Percentiles rank a stretch among this genome's conserved stretches.
These are phyloP conservation scores for Calosoma granatense DNA, from an alignment of 1,140 invertebrate genomes.

Conservation along the genomic window DNA sequence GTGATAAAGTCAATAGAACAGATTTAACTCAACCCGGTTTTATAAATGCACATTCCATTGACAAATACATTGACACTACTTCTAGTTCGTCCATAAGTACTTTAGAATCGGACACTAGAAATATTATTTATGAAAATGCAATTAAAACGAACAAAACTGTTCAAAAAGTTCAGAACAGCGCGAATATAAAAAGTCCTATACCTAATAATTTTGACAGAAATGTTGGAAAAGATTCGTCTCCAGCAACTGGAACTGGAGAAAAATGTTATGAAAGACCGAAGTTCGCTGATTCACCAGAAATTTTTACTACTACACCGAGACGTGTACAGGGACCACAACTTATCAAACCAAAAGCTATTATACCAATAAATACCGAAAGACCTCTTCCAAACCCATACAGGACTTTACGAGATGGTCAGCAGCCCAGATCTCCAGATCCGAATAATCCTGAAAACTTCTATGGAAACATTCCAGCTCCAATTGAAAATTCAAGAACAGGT, in stretches of 20 bases:
- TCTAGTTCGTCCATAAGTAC: constrained; percentile 26
- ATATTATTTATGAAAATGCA: constrained; percentile 1
- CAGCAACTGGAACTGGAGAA: not conserved
- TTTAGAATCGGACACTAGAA: constrained; percentile 20
- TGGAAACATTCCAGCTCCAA: not conserved
- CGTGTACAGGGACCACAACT: constrained; percentile 25
- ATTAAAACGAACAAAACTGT: not conserved
- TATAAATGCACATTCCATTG: constrained; percentile 20
- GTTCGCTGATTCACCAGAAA: constrained; percentile 11
- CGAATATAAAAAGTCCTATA: not conserved
- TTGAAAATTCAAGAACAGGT: too few species aligned
- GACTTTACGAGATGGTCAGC: not conserved
- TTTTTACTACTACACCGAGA: constrained; percentile 23
- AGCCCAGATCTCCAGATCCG: not conserved
- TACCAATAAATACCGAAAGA: constrained; percentile 31
- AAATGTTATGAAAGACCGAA: not conserved
- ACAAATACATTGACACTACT: constrained; percentile 29
- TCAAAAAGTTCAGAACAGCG: not conserved
- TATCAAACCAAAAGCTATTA: constrained; percentile 30
- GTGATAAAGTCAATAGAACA: constrained; percentile 10
- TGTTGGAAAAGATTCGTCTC: not conserved
- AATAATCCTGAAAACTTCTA: not conserved
- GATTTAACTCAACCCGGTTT: constrained; percentile 15
- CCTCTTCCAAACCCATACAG: constrained; percentile 28
- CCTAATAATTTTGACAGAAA: not conserved